phyloP scores from a whole-genome alignment of 2,797 vertebrate species.

The Avahi laniger region DNA sequence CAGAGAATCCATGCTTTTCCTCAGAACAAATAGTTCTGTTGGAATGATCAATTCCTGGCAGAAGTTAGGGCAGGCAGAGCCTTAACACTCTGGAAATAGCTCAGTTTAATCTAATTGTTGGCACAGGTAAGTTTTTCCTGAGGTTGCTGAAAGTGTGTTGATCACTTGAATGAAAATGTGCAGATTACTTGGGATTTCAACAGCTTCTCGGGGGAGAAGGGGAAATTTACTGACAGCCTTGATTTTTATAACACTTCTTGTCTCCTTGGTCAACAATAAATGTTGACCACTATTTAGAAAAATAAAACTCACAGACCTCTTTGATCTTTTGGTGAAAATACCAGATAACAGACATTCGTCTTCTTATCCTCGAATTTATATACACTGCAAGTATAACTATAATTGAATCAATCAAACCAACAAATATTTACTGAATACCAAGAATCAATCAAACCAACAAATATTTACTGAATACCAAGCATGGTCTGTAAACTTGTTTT shows the following conservation, averaged over 20 bases:
- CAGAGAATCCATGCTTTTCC: conserved; percentile 2
- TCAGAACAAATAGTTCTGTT: neutral
- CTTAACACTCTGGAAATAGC: neutral
- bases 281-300: neutral
- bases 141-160: neutral
- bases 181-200: neutral
- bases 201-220: neutral
- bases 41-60: conserved; percentile 32
- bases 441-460: neutral
- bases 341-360: neutral
- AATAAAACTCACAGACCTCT: neutral
- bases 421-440: neutral
- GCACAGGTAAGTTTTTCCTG: conserved; percentile 7
- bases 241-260: neutral
- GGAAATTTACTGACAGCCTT: neutral
- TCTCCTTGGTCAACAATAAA: neutral
- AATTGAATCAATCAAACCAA: neutral
- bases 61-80: neutral
- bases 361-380: neutral
- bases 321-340: neutral
- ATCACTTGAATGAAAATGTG: neutral
- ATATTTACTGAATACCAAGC: neutral
- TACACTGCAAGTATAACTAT: neutral
- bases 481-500: neutral
- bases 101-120: conserved; percentile 38